Percentiles rank a stretch among this genome's conserved stretches.
Conservation (phyloP, 92 coral and sea anemone genomes). For the Montipora capitata region DNA sequence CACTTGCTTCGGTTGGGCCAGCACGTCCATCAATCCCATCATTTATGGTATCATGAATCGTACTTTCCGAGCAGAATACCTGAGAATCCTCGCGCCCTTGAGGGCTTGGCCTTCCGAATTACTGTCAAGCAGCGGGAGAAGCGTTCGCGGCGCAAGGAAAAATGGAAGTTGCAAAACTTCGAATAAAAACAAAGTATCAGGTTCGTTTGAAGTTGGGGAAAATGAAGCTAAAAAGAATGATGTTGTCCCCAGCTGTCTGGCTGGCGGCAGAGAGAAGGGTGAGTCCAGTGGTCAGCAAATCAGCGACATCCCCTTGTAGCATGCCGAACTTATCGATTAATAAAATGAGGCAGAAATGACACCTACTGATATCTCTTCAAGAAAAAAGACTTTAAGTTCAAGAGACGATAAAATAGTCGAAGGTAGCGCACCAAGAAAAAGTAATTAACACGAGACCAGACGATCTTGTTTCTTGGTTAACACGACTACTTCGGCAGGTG, state of each 20-base stretch:
- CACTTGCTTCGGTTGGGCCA: constrained; percentile 79
- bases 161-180: neutral
- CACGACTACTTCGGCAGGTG: too few species aligned
- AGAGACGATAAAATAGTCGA: too few species aligned
- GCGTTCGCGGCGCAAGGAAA: neutral
- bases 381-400: too few species aligned
- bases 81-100: constrained; percentile 52
- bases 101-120: neutral
- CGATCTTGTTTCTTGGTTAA: too few species aligned
- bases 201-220: neutral
- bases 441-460: too few species aligned
- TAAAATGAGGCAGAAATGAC: neutral
- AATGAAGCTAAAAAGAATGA: neutral
- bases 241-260: too few species aligned
- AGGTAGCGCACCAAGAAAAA: too few species aligned
- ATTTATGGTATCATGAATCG: constrained; percentile 85
- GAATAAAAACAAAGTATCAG: constrained; percentile 24
- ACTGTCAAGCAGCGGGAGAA: neutral
- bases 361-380: neutral
- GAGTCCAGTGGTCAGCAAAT: constrained; percentile 11
- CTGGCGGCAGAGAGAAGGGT: neutral
- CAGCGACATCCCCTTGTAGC: neutral
- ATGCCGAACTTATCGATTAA: neutral
- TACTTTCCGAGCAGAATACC: constrained; percentile 74
- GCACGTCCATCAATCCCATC: constrained; percentile 81